Conservation (phyloP, 2,888 invertebrate species). For the Ophion ellenae region DNA sequence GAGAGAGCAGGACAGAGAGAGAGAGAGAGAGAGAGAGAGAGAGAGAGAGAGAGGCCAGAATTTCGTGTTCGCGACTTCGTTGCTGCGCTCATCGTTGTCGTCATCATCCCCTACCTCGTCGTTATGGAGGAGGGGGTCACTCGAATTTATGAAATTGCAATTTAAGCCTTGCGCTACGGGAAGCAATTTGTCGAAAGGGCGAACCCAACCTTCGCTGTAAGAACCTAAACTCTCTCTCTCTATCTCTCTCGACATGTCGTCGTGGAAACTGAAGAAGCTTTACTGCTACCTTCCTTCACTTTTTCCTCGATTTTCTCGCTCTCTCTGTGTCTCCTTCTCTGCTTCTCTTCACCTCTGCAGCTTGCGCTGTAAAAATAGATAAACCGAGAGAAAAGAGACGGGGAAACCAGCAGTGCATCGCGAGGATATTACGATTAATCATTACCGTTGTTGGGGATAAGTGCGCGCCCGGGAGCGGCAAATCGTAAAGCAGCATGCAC, state of each 20-base stretch:
- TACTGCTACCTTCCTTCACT: conserved; percentile 13
- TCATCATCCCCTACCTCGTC: conserved; percentile 24
- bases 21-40: conserved; percentile 24
- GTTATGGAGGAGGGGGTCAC: conserved; percentile 57
- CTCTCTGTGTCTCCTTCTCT: conserved; percentile 3
- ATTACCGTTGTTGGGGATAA: conserved; percentile 20
- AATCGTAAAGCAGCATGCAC: conserved; percentile 13
- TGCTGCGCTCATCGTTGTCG: conserved; percentile 36
- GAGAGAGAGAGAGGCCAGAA: conserved; percentile 32
- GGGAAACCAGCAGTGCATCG: not conserved
- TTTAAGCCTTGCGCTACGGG: conserved; percentile 70
- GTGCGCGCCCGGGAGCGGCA: not conserved
- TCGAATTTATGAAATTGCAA: conserved; percentile 80
- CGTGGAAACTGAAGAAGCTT: conserved; percentile 51
- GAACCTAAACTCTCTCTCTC: conserved; percentile 11
- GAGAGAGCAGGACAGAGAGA: not conserved
- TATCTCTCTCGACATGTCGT: conserved; percentile 21
- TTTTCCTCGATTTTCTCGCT: conserved; percentile 5
- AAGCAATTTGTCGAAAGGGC: conserved; percentile 73
- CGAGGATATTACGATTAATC: conserved; percentile 20
- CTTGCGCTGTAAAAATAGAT: conserved; percentile 7
- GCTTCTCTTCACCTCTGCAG: not conserved
- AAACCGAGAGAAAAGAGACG: conserved; percentile 11
- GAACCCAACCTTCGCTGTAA: conserved; percentile 26
- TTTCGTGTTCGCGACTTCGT: conserved; percentile 37